These are phyloP conservation scores for Ennomos fuscantarius DNA, from an alignment of 2,888 invertebrate genomes.

Conservation along the genomic window DNA sequence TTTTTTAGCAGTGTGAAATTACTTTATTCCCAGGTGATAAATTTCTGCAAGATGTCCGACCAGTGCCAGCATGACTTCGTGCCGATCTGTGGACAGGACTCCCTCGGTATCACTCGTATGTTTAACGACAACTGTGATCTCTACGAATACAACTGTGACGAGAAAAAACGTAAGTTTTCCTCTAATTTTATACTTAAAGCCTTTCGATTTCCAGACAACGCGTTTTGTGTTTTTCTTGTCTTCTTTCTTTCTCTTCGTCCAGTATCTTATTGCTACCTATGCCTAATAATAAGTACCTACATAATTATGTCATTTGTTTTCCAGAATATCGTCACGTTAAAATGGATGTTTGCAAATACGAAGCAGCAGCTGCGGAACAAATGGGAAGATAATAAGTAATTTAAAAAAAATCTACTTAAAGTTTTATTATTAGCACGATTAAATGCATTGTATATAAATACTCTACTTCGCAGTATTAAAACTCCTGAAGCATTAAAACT, in stretches of 20 bases:
- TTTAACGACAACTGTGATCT: conserved; percentile 77
- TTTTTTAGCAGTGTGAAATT: too few species aligned
- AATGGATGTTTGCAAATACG: conserved; percentile 69
- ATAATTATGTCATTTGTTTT: conserved; percentile 41
- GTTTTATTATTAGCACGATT: neutral
- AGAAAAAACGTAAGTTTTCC: conserved; percentile 72
- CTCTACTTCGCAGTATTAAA: too few species aligned
- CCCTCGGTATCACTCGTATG: conserved; percentile 72
- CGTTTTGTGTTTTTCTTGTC: too few species aligned
- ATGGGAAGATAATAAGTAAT: conserved; percentile 6
- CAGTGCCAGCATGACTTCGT: conserved; percentile 78
- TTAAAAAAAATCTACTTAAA: conserved; percentile 6
- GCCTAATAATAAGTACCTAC: too few species aligned
- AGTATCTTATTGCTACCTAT: too few species aligned
- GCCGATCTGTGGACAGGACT: conserved; percentile 75
- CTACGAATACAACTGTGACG: conserved; percentile 78
- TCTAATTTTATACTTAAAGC: neutral
- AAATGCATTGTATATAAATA: too few species aligned
- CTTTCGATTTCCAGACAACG: too few species aligned
- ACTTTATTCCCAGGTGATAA: conserved; percentile 61
- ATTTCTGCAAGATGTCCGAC: conserved; percentile 78
- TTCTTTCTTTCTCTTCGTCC: too few species aligned
- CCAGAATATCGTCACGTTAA: conserved; percentile 76
- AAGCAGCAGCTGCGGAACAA: conserved; percentile 58
- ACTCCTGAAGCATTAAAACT: too few species aligned